Conservation (phyloP, 2,888 invertebrate species). For the Mamestra brassicae region DNA sequence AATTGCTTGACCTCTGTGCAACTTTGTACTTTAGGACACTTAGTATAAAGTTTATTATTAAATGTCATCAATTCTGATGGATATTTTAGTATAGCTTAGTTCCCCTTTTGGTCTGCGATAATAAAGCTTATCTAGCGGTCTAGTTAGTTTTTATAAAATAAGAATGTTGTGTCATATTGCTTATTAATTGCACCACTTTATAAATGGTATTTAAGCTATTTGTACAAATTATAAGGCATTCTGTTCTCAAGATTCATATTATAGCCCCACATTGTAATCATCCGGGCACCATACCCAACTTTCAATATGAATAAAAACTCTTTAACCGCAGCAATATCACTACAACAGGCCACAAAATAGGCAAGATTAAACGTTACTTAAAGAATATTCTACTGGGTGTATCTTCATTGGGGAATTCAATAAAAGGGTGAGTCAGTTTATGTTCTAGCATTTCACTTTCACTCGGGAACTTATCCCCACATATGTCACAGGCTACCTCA, state of each 20-base stretch:
- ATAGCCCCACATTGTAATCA: not conserved
- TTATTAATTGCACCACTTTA: not conserved
- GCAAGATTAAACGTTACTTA: conserved; percentile 78
- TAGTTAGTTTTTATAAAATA: not conserved
- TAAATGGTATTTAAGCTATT: not conserved
- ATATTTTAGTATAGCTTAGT: not conserved
- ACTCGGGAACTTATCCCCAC: conserved; percentile 82
- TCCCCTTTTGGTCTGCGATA: too few relatives aligned
- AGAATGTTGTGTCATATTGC: not conserved
- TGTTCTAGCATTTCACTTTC: conserved; percentile 84
- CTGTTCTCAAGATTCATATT: not conserved
- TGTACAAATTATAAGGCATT: conserved; percentile 7
- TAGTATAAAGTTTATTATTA: not conserved
- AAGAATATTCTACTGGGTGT: conserved; percentile 89
- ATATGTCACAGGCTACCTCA: conserved; percentile 83
- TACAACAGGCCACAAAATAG: conserved; percentile 39
- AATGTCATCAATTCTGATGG: not conserved
- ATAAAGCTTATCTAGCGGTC: not conserved
- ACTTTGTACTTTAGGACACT: not conserved
- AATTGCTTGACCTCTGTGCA: not conserved
- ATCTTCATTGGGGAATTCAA: conserved; percentile 88
- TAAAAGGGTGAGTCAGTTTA: conserved; percentile 87
- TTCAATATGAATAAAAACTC: not conserved
- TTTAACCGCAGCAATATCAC: conserved; percentile 25
- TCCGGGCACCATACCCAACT: not conserved